Evolutionary conservation across 2,113 vertebrate genomes (phyloP).

Genomic region (Urocolius indicus): DNA sequence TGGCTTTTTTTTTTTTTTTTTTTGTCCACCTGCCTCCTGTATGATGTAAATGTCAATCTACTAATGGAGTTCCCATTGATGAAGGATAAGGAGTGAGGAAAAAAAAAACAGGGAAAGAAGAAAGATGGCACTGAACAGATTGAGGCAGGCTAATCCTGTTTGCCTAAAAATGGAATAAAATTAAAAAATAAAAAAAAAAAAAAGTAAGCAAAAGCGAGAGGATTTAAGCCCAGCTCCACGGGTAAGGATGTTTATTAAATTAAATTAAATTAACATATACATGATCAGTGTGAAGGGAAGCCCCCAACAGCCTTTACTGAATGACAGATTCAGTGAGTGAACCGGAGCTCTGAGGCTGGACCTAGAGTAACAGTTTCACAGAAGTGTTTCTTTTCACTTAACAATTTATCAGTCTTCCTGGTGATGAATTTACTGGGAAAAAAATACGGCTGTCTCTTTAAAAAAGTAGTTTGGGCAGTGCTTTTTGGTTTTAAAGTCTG

Average conservation of each 20-base stretch:
- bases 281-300: slow-evolving; percentile 39
- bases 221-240: slow-evolving; percentile 21
- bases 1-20: not conserved
- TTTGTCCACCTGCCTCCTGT: not conserved
- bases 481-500: slow-evolving; percentile 78
- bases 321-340: not conserved
- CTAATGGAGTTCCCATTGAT: slow-evolving; percentile 41
- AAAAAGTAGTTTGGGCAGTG: slow-evolving; percentile 71
- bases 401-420: slow-evolving; percentile 15
- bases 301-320: slow-evolving; percentile 20
- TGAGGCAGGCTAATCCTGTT: slow-evolving; percentile 41
- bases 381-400: slow-evolving; percentile 30
- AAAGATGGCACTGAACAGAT: slow-evolving; percentile 42
- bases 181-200: not conserved
- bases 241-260: slow-evolving; percentile 45
- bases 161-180: slow-evolving; percentile 20
- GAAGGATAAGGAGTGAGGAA: not conserved
- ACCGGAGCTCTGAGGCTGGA: not conserved
- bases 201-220: slow-evolving; percentile 33
- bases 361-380: slow-evolving; percentile 53
- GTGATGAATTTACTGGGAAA: slow-evolving; percentile 52
- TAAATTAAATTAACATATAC: slow-evolving; percentile 66
- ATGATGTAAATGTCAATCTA: slow-evolving; percentile 43
- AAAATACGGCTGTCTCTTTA: slow-evolving; percentile 70
- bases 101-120: not conserved